phyloP scores from a whole-genome alignment of 2,797 vertebrate genomes.

The Dermochelys coriacea region DNA sequence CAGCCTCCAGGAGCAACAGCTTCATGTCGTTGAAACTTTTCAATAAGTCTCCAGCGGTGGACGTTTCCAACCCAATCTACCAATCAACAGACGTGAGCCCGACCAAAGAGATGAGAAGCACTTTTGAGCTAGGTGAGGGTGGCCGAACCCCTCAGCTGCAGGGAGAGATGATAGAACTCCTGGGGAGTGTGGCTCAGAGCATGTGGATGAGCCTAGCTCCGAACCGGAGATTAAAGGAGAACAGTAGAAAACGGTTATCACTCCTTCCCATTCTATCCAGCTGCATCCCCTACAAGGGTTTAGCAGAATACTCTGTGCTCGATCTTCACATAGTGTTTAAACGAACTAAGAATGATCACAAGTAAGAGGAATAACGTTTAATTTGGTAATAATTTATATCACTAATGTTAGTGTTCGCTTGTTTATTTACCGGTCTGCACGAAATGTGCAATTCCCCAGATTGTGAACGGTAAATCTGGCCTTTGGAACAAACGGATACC shows the following conservation, averaged over 20 bases:
- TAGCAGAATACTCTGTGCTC: no score
- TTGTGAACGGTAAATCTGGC: neutral
- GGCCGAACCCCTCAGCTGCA: neutral
- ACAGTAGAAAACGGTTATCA: no score
- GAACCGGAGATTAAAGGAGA: no score
- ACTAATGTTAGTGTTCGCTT: no score
- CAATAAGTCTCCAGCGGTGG: constrained; percentile 69
- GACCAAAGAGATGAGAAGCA: constrained; percentile 74
- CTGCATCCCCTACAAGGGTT: no score
- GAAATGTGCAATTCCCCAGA: neutral
- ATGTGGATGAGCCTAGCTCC: no score
- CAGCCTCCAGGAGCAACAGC: constrained; percentile 71
- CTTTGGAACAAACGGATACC: neutral
- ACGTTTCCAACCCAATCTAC: constrained; percentile 71
- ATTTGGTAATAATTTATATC: no score
- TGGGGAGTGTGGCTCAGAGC: neutral
- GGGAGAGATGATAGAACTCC: neutral
- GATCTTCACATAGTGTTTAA: no score
- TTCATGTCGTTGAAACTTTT: constrained; percentile 76
- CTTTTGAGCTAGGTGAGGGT: neutral
- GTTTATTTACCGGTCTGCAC: no score
- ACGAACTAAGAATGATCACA: no score
- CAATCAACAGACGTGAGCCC: constrained; percentile 73
- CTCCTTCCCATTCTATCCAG: no score
- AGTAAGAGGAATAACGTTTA: no score